Conservation (phyloP, 2,888 invertebrate genomes). For the Drosophila anomalata region DNA sequence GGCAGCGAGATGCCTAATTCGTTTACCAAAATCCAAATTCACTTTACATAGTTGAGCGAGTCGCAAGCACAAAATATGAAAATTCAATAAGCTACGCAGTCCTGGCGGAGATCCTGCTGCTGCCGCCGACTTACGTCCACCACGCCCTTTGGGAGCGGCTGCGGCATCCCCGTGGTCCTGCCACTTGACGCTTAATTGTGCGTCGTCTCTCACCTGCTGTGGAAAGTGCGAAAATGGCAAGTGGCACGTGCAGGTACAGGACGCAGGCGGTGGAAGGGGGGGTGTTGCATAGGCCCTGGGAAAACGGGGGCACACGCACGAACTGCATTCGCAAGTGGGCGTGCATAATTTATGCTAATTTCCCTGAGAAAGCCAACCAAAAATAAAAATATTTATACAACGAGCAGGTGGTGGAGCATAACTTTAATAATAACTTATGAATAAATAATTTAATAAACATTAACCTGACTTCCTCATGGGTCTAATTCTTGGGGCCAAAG, state of each 20-base stretch:
- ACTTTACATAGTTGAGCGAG: slow-evolving; percentile 68
- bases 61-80: slow-evolving; percentile 69
- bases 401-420: slow-evolving; percentile 3
- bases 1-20: slow-evolving; percentile 70
- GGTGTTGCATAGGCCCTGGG: not conserved
- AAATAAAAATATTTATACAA: slow-evolving; percentile 35
- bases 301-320: slow-evolving; percentile 59
- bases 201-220: slow-evolving; percentile 60
- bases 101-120: slow-evolving; percentile 10
- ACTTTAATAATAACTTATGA: slow-evolving; percentile 38
- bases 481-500: not conserved
- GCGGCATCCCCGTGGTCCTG: slow-evolving; percentile 34
- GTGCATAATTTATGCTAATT: slow-evolving; percentile 80
- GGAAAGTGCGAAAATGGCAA: slow-evolving; percentile 37
- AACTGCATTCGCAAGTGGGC: slow-evolving; percentile 77
- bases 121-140: not conserved
- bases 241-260: slow-evolving; percentile 50
- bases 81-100: slow-evolving; percentile 67
- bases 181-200: slow-evolving; percentile 73
- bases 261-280: not conserved
- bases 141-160: not conserved
- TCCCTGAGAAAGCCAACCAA: slow-evolving; percentile 59
- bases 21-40: slow-evolving; percentile 64
- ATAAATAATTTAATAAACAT: slow-evolving; percentile 10
- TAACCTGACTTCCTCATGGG: not conserved